Conservation (phyloP, 1,140 invertebrate species). For the Homarus americanus region DNA sequence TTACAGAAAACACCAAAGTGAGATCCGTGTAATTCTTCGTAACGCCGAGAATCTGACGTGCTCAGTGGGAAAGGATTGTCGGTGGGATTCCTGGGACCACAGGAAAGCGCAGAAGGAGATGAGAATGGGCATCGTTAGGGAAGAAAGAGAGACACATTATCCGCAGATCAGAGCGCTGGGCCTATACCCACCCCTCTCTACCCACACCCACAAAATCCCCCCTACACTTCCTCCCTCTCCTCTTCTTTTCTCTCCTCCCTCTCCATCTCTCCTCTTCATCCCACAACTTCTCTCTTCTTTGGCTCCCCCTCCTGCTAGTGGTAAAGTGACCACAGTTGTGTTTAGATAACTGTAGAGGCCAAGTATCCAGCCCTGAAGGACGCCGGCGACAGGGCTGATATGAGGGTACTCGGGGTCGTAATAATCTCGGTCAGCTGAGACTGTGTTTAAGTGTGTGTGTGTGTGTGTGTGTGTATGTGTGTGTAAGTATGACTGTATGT, state of each 20-base stretch:
- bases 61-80: slow-evolving; percentile 65
- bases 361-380: too few species aligned
- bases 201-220: slow-evolving; percentile 11
- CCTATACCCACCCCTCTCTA: background rate
- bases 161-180: slow-evolving; percentile 52
- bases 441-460: too few species aligned
- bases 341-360: too few species aligned
- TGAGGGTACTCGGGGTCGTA: too few species aligned
- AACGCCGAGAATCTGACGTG: slow-evolving; percentile 45
- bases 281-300: background rate
- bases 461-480: too few species aligned
- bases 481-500: too few species aligned
- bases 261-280: background rate
- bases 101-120: slow-evolving; percentile 56
- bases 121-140: slow-evolving; percentile 64
- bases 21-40: slow-evolving; percentile 16
- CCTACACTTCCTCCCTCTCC: slow-evolving; percentile 3
- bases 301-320: too few species aligned
- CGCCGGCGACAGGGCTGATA: too few species aligned
- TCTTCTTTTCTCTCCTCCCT: background rate
- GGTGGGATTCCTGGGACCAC: slow-evolving; percentile 54
- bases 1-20: too few species aligned
- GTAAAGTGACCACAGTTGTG: too few species aligned
- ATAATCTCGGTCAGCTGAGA: too few species aligned
- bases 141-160: slow-evolving; percentile 64